Evolutionary conservation across 2,888 invertebrate genomes (phyloP).

Genomic region (Mesopsocus fuscifrons): DNA sequence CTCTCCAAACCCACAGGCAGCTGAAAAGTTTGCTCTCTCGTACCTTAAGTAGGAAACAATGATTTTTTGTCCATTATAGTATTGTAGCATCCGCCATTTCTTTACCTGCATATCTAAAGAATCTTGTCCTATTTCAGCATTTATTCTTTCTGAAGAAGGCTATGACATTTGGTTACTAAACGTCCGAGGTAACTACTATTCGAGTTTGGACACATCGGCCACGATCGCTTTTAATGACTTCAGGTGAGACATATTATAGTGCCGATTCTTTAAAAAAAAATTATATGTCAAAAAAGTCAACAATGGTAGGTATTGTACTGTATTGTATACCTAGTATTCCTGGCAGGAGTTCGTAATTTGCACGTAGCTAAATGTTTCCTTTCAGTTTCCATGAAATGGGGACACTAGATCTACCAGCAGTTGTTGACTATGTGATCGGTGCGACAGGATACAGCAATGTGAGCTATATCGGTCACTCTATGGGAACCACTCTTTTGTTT

Average conservation of each 20-base stretch:
- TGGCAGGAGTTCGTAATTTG: too few species aligned
- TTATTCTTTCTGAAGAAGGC: slow-evolving; percentile 15
- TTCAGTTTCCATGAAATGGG: slow-evolving; percentile 81
- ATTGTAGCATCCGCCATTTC: not conserved
- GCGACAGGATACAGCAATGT: slow-evolving; percentile 31
- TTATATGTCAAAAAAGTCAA: too few species aligned
- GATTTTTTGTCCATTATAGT: not conserved
- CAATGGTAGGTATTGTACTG: too few species aligned
- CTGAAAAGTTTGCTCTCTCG: not conserved
- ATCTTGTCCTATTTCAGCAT: slow-evolving; percentile 14
- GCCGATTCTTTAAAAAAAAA: too few species aligned
- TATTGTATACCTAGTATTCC: too few species aligned
- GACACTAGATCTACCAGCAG: slow-evolving; percentile 67
- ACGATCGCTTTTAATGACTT: slow-evolving; percentile 15
- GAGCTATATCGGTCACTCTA: slow-evolving; percentile 76
- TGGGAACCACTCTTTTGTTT: slow-evolving; percentile 65
- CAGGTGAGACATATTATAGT: slow-evolving; percentile 16
- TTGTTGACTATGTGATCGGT: slow-evolving; percentile 46
- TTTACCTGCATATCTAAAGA: not conserved
- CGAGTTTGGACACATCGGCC: slow-evolving; percentile 13
- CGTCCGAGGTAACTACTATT: slow-evolving; percentile 16
- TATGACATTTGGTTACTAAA: slow-evolving; percentile 18
- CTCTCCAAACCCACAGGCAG: too few species aligned
- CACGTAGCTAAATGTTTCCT: slow-evolving; percentile 5
- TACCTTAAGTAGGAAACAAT: not conserved